Conservation (phyloP, 1,140 invertebrate genomes). For the Aricia agestis region DNA sequence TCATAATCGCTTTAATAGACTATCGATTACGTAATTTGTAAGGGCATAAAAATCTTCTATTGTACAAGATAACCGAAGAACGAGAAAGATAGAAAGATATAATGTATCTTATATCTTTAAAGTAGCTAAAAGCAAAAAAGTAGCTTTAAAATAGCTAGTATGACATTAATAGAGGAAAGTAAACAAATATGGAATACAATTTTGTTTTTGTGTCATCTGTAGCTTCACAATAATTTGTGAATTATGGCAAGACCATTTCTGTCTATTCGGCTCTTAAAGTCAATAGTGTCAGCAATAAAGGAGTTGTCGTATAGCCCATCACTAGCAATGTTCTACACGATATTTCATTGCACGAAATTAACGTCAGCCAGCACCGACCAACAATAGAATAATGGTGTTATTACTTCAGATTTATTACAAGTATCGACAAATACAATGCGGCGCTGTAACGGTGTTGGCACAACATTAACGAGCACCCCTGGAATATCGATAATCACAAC, state of each 20-base stretch:
- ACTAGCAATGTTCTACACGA: constrained; percentile 29
- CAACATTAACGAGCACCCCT: constrained; percentile 37
- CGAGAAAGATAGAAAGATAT: too few relatives aligned
- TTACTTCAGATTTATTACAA: constrained; percentile 41
- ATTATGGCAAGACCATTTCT: not conserved
- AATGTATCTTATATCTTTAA: too few relatives aligned
- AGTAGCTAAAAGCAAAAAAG: too few relatives aligned
- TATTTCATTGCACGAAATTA: constrained; percentile 35
- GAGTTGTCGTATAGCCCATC: constrained; percentile 11
- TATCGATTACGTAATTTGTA: too few relatives aligned
- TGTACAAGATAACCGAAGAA: too few relatives aligned
- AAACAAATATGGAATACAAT: too few relatives aligned
- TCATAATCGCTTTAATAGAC: too few relatives aligned
- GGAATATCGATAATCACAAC: constrained; percentile 19
- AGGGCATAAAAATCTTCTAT: too few relatives aligned
- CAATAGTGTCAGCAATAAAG: constrained; percentile 8
- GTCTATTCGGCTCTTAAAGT: not conserved
- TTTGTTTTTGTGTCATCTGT: too few relatives aligned
- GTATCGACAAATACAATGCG: constrained; percentile 39
- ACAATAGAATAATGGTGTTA: constrained; percentile 43
- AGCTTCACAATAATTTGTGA: too few relatives aligned
- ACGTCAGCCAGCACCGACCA: constrained; percentile 34
- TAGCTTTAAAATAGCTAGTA: too few relatives aligned
- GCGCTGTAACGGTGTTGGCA: constrained; percentile 36
- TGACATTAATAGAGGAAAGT: too few relatives aligned